Evolutionary conservation across 2,888 invertebrate species (phyloP), one percentile per base, ranked within the genome.

Genomic region (Heteromurus nitidus): DNA sequence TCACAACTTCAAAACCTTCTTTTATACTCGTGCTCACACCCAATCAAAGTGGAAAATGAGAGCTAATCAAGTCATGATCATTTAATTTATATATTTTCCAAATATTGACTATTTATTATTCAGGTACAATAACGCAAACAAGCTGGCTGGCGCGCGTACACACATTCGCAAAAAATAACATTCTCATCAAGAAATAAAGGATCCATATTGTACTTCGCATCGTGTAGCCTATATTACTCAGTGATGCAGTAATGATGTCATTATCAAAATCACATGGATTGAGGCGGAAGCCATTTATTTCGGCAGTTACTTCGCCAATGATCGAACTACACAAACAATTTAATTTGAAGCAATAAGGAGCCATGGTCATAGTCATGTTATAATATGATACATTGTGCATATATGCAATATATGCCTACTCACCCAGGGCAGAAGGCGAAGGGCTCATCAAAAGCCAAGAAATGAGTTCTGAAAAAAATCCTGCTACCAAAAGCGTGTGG

Each of bases 21-120:
- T n/a, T n/a, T n/a, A n/a, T n/a, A n/a, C n/a, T n/a, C n/a, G n/a
- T n/a, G n/a, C 36, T 36, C 36, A 64, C 70, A 77, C 64, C 69
- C 69, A 69, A 64, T 70, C 70, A 62, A 24, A 16, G 13, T 20
- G 13, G 50, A 62, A 77, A 77, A 77, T 77, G 77, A 62, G 70
- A 77, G 64, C 77, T 77, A 70, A 77, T 77, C 77, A 77, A 70
- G 70, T 30, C 36, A 47, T 70, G 70, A 77, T 70, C 77, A 77
- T 77, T 77, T 77, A 77, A 77, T 77, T 77, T 77, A 77, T 77
- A 76, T 76, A 60, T 76, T 76, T 77, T 77, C 70, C 58, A 58
- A 77, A 77, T 64, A 31, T 58, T 64, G 22, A 42, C 50, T 42
- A 9, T 65, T 50, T 50, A 50, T 50, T 50, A 50, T 55, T 55